Evolutionary conservation across 2,797 vertebrate species (phyloP), one percentile per base, ranked within the genome.

Genomic region (Chromis chromis): DNA sequence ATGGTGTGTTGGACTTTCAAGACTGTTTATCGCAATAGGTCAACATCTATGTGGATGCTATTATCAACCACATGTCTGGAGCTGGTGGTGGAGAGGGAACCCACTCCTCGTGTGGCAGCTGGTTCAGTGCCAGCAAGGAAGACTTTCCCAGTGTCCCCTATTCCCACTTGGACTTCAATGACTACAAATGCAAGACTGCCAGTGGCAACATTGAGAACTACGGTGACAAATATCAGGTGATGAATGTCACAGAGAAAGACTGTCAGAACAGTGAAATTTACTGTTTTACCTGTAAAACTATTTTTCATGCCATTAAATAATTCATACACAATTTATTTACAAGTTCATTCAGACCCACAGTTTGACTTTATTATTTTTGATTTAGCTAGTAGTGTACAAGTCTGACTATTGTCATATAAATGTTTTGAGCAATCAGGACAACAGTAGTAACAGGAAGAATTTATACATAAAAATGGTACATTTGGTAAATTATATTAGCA

Each of bases 11-110:
- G 21, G 54, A 59, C 22, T 4, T 61, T 13, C 3, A 8, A 21
- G 24, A 48, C n/a, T 24, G 4, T 16, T 16, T 78, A 17, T 22
- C 1, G 8, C 31, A 17, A 49, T 73, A 99, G 97, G 97, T 99
- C 11, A 94, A 84, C 72, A 95, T 99, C 87, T 99, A 98, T 6
- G 96, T 96, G 81, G 98, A 99, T 53, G 95, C 92, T 16, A 92
- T 98, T 25, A 92, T 98, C 79, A 99, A 98, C 81, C 97, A 99
- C 76, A 98, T 99, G 97, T 96, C 95, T 9, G 96, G 95, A 27
- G 61, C 90, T 0, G 83, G 78, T 1, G 94, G 78, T 1, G 91
- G 94, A 19, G 83, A 94, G 50, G 97, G 96, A 3, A 91, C 74
- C 6, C 94, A 95, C 81, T 95, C 96, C 6, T 93, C 94, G 14